Evolutionary conservation across 2,888 invertebrate genomes (phyloP).

Genomic region (Oscheius sp.): DNA sequence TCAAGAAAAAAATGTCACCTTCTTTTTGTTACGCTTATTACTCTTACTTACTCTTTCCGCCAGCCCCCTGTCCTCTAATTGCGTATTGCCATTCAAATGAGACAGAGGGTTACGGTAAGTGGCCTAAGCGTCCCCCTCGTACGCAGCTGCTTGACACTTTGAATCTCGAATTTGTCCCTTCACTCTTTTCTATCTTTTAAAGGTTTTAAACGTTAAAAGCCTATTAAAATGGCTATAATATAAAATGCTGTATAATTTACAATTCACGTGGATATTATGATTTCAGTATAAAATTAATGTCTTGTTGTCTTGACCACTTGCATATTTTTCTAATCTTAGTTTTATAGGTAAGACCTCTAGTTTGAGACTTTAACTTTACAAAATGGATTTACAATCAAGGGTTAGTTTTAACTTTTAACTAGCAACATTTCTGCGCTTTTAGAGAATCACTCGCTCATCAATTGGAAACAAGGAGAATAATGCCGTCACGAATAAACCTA

Average conservation of each 20-base stretch:
- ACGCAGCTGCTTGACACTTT: neutral
- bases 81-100: too few relatives aligned
- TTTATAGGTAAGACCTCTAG: neutral
- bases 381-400: neutral
- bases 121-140: neutral
- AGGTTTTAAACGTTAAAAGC: neutral
- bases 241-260: neutral
- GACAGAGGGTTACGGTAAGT: neutral
- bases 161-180: slow-evolving; percentile 2
- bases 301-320: too few relatives aligned
- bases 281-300: neutral
- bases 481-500: too few relatives aligned
- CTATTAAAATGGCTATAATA: neutral
- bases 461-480: neutral
- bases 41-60: too few relatives aligned
- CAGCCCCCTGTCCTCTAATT: too few relatives aligned
- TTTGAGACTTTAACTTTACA: neutral
- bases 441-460: slow-evolving; percentile 14
- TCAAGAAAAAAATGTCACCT: too few relatives aligned
- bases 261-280: too few relatives aligned
- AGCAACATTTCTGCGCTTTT: neutral
- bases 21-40: too few relatives aligned
- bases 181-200: neutral
- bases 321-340: neutral
- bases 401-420: neutral